A percentile compares a stretch with the other conserved stretches of the same genome.
Conservation (phyloP, 1,140 invertebrate species). For the Doryteuthis pealeii region DNA sequence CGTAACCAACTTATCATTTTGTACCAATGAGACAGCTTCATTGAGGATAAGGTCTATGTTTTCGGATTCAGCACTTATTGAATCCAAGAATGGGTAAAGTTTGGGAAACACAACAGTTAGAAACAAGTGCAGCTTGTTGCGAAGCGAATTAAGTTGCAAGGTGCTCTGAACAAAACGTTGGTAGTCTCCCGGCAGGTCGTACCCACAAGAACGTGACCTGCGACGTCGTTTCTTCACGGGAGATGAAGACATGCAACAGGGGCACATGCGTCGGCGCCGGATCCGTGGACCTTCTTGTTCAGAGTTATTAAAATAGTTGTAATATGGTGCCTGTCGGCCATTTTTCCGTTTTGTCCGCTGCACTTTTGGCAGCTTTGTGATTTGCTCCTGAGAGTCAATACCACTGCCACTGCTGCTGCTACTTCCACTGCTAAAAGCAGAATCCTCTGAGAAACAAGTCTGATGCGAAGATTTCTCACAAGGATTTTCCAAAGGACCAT, state of each 20-base stretch:
- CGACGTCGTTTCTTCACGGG: neutral
- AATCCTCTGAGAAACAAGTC: neutral
- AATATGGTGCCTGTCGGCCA: neutral
- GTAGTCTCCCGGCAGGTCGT: neutral
- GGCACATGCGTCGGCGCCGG: neutral
- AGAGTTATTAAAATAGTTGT: slow-evolving; percentile 2
- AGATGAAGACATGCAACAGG: neutral
- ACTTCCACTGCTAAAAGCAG: neutral
- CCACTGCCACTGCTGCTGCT: neutral
- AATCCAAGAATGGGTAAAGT: neutral
- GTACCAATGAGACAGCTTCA: neutral
- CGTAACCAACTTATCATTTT: neutral
- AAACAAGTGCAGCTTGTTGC: neutral
- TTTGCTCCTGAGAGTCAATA: neutral
- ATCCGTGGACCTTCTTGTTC: slow-evolving; percentile 1
- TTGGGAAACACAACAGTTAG: neutral
- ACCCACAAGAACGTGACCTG: neutral
- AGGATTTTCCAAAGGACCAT: neutral
- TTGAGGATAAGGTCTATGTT: neutral
- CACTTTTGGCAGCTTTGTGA: neutral
- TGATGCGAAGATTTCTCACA: neutral
- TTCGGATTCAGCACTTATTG: neutral
- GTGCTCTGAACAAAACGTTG: neutral
- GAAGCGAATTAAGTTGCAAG: neutral
- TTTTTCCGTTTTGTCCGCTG: neutral